phyloP scores from a whole-genome alignment of 2,113 vertebrate genomes.

The Diadophis punctatus region DNA sequence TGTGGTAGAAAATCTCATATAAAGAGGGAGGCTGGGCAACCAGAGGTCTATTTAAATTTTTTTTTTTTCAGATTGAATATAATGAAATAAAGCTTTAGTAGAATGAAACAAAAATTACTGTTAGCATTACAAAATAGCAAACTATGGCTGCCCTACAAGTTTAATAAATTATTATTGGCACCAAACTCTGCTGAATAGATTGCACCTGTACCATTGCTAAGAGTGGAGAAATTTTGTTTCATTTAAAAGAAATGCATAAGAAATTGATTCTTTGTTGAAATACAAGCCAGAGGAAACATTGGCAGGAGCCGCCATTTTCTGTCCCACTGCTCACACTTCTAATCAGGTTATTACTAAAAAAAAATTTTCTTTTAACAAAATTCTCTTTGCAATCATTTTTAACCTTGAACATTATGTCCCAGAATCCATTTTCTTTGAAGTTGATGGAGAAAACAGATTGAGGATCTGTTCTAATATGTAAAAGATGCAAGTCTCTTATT shows the following conservation, averaged over 20 bases:
- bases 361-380: constrained; percentile 15
- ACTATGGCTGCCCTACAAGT: background rate
- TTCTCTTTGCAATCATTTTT: constrained; percentile 2
- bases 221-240: background rate
- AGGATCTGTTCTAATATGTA: background rate
- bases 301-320: constrained; percentile 43
- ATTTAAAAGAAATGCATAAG: background rate
- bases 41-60: background rate
- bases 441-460: background rate
- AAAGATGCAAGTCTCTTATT: background rate
- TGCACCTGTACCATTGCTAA: background rate
- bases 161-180: background rate
- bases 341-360: constrained; percentile 44
- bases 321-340: constrained; percentile 42
- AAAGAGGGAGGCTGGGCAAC: background rate
- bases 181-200: background rate
- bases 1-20: background rate
- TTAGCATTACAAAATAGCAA: background rate
- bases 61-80: background rate
- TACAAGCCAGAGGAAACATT: background rate
- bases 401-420: background rate
- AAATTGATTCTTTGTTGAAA: constrained; percentile 1
- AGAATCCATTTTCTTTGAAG: background rate
- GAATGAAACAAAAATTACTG: background rate
- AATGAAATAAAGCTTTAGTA: background rate